Evolutionary conservation across 2,113 vertebrate species (phyloP).

Genomic region (Sciurus niger): DNA sequence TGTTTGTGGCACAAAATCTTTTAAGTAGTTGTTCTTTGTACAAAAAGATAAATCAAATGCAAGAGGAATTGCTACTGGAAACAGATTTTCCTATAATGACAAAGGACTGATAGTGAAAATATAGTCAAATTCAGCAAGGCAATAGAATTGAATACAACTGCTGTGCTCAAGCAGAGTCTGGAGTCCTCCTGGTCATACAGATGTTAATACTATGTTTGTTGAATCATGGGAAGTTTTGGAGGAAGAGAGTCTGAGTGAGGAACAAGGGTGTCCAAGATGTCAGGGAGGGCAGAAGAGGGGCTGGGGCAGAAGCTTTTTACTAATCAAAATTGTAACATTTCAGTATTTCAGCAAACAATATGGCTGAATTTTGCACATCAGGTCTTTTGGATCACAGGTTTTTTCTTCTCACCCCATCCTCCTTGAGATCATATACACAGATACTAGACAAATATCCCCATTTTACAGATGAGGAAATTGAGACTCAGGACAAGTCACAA

Average conservation of each 20-base stretch:
- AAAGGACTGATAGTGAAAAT: background rate
- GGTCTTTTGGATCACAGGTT: background rate
- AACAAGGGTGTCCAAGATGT: background rate
- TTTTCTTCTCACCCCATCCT: background rate
- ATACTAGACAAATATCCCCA: background rate
- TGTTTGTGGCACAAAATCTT: background rate
- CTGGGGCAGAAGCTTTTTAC: background rate
- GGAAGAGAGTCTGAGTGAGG: background rate
- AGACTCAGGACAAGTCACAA: background rate
- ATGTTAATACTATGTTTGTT: background rate
- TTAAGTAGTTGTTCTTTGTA: slow-evolving; percentile 15
- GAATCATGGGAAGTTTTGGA: background rate
- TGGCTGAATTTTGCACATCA: background rate
- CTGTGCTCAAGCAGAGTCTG: background rate
- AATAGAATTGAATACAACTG: background rate
- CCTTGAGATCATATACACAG: background rate
- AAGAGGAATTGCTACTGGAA: background rate
- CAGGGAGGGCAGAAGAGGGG: background rate
- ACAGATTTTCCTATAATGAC: background rate
- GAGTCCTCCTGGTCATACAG: background rate
- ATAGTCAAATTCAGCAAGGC: background rate
- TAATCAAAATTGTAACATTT: background rate
- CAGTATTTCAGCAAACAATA: background rate
- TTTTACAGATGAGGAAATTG: slow-evolving; percentile 44
- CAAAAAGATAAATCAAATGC: background rate